These are phyloP conservation scores for Heliangelus exortis DNA, from an alignment of 2,797 vertebrate genomes.

Conservation along the genomic window DNA sequence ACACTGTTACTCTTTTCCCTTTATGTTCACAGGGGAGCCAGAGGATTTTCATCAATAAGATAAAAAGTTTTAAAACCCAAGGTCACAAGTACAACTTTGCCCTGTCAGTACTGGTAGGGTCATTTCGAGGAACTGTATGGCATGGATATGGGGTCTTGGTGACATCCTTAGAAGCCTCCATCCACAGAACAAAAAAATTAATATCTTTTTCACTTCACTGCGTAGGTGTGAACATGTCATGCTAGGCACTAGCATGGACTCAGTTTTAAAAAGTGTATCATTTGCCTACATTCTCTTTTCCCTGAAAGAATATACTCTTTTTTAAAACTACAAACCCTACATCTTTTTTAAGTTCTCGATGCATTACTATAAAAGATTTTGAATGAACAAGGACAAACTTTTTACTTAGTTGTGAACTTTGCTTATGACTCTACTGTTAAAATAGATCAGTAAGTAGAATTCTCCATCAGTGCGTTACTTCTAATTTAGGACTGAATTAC, in stretches of 20 bases:
- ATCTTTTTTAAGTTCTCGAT: not conserved
- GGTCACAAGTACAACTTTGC: not conserved
- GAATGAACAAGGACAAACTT: not conserved
- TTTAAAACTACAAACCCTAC: not conserved
- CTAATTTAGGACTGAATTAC: not conserved
- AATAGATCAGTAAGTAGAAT: not conserved
- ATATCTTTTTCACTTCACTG: not conserved
- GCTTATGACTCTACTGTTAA: not conserved
- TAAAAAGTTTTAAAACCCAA: not conserved
- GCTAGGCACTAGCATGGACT: too few relatives aligned
- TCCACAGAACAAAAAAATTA: not conserved
- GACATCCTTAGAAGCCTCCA: not conserved
- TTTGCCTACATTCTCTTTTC: not conserved
- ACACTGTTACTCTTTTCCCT: not conserved
- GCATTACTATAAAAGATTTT: not conserved
- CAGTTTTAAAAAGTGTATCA: not conserved
- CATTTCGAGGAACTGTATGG: not conserved
- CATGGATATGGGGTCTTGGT: not conserved
- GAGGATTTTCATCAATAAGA: not conserved
- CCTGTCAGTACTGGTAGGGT: not conserved
- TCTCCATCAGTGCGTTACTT: not conserved
- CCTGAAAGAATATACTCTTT: not conserved
- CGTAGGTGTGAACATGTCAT: too few relatives aligned
- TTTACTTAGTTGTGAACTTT: not conserved
- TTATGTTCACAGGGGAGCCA: accelerated